These are phyloP conservation scores for Chrysomela aeneicollis DNA, from an alignment of 2,888 invertebrate genomes.

Conservation along the genomic window DNA sequence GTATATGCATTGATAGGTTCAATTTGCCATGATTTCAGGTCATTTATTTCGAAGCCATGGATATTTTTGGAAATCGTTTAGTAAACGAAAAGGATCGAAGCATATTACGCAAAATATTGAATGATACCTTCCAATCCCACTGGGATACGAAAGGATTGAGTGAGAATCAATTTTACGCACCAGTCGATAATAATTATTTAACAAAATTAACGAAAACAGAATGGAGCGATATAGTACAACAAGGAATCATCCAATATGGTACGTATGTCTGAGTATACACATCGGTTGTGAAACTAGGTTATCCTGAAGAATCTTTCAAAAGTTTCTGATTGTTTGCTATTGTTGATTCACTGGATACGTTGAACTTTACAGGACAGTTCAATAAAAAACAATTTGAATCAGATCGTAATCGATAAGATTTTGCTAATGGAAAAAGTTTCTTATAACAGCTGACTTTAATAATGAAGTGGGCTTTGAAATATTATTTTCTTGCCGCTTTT, in stretches of 20 bases:
- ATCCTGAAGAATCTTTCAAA: no score
- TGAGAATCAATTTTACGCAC: conserved; percentile 48
- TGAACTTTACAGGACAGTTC: no score
- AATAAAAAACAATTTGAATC: no score
- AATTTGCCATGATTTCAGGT: conserved; percentile 63
- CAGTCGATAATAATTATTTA: conserved; percentile 39
- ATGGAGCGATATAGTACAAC: conserved; percentile 70
- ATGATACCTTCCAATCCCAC: conserved; percentile 61
- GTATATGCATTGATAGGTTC: no score
- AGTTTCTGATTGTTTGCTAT: no score
- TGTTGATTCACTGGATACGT: no score
- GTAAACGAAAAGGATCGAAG: conserved; percentile 70
- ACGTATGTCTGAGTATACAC: conserved; percentile 46
- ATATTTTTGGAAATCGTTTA: conserved; percentile 79
- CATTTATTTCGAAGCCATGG: conserved; percentile 76
- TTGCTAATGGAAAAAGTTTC: no score
- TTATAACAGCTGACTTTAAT: no score
- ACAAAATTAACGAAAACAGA: conserved; percentile 62
- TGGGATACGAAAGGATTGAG: conserved; percentile 46
- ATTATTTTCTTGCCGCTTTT: no score
- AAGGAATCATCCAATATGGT: conserved; percentile 73
- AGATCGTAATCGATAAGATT: no score
- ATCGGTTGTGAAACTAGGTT: no score
- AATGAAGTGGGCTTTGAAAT: no score
- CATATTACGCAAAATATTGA: conserved; percentile 71